phyloP scores from a whole-genome alignment of 2,797 vertebrate species.

The Orestias chungarensis region DNA sequence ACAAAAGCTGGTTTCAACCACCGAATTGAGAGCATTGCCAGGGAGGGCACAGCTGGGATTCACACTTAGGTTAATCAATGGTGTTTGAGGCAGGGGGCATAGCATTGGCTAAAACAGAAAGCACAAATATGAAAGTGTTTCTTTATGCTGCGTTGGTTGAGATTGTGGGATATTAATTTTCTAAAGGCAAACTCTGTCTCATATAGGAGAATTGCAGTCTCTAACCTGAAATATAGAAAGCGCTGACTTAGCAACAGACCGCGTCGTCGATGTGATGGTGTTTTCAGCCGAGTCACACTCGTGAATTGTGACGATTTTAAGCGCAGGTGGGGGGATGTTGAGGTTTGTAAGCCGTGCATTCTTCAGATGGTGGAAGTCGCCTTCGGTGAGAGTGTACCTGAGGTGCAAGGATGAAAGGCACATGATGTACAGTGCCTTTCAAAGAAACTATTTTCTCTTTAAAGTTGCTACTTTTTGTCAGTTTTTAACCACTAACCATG shows the following conservation, averaged over 20 bases:
- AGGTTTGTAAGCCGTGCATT: constrained; percentile 94
- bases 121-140: constrained; percentile 11
- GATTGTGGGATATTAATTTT: not conserved
- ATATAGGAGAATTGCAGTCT: not conserved
- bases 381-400: constrained; percentile 97
- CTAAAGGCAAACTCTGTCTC: not conserved
- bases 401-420: not conserved
- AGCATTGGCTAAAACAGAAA: constrained; percentile 74
- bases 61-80: constrained; percentile 83
- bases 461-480: not conserved
- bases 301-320: constrained; percentile 96
- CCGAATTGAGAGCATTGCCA: constrained; percentile 90
- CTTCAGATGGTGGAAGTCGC: constrained; percentile 97
- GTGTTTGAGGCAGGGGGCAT: constrained; percentile 85
- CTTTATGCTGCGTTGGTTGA: not conserved
- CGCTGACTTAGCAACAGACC: constrained; percentile 83
- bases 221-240: constrained; percentile 97
- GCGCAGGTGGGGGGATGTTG: constrained; percentile 85
- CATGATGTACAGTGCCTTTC: not conserved
- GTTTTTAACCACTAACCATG: not conserved
- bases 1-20: constrained; percentile 83
- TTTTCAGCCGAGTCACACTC: constrained; percentile 93
- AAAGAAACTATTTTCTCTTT: not conserved
- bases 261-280: constrained; percentile 84
- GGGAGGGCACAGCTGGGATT: constrained; percentile 91